Base-by-base conservation (phyloP, 2,888 invertebrate genomes). In the Mesorhabditis spiculigera region DNA sequence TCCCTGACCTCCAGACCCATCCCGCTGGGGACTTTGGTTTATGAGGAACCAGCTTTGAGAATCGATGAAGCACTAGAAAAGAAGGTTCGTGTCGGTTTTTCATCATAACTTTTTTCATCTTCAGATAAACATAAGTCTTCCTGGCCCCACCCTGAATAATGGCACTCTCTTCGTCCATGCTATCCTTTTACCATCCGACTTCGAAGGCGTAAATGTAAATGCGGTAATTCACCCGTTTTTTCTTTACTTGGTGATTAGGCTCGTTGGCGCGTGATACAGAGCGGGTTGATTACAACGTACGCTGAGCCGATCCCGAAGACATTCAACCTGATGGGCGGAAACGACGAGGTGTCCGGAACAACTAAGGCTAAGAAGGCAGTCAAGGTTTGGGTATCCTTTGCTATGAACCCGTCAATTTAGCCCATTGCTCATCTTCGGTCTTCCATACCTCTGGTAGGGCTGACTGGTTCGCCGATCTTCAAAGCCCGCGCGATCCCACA, bases 151-250 rank as follows among this genome's bases (percentile, higher is more conserved):
- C 0, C 89, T 92, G 13, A 90, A 91, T 71, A 95, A 95, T 89
- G 95, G 95, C 0, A 92, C 92, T 5, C 86, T 95, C 65, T 92
- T 89, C 85, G 89, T 94, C 84, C 93, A 93, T 86, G 90, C 92
- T 3, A 89, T 91, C 66, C 84, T 92, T 50, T 89, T 91, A 28
- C 90, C 88, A 44, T 81, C 84, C 4, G 72, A 76, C 16, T 78
- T 68, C 67, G 66, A 72, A 4, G 77, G 70, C 5, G 63, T 45
- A 4, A 75, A 80, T 66, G 78, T 78, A 13, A 73, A 72, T 69
- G 61, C 58, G 63, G 73, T 71, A 45, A 16, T 66, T 45, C 45
- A 43, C 43, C 61, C 6, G 43, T 66, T 45, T 63, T 63, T 28
- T 28, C 28, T 50, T 50, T 50, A 50, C 41, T 63, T 63, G 16